Conservation (phyloP, 2,113 vertebrate genomes). For the Procavia capensis region DNA sequence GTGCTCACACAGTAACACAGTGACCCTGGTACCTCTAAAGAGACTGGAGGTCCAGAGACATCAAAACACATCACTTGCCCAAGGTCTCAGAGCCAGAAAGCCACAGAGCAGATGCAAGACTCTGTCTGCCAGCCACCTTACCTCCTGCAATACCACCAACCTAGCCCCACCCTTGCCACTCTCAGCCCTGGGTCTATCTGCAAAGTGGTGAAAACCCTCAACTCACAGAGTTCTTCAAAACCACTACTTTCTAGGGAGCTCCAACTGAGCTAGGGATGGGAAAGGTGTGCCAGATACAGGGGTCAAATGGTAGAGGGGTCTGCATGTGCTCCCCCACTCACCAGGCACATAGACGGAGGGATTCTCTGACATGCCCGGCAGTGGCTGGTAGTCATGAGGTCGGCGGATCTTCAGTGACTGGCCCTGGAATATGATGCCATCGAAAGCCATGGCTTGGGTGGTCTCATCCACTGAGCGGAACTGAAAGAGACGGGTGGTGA, state of each 20-base stretch:
- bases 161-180: not conserved
- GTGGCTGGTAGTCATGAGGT: conserved; percentile 95
- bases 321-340: conserved; percentile 68
- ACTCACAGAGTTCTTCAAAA: not conserved
- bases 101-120: not conserved
- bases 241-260: not conserved
- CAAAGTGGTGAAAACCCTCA: rapidly evolving
- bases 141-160: not conserved
- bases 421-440: conserved; percentile 97
- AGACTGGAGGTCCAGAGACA: not conserved
- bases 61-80: not conserved
- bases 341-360: conserved; percentile 96
- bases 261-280: not conserved
- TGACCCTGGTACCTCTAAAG: not conserved
- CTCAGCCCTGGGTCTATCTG: rapidly evolving
- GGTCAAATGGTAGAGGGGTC: not conserved
- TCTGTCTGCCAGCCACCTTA: too few relatives aligned
- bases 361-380: conserved; percentile 97
- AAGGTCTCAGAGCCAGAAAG: not conserved
- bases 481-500: conserved; percentile 74
- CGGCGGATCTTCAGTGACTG: conserved; percentile 96
- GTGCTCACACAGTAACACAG: too few relatives aligned
- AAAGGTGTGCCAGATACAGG: rapidly evolving
- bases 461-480: conserved; percentile 97
- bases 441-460: conserved; percentile 96